Percentiles rank a stretch among this genome's conserved stretches.
Conservation (phyloP, 2,113 vertebrate species). For the Opisthocomus hoazin region DNA sequence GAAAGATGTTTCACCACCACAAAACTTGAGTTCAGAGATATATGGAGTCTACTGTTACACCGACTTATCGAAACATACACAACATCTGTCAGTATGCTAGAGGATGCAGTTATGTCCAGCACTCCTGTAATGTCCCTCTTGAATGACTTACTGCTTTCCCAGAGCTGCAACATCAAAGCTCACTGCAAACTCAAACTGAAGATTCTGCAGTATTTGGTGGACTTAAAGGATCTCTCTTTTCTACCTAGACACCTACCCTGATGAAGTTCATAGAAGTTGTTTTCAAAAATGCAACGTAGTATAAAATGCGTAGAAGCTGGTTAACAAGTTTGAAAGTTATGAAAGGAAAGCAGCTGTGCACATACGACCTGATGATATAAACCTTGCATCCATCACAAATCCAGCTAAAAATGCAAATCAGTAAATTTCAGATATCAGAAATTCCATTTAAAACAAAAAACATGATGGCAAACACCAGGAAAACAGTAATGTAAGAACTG, state of each 20-base stretch:
- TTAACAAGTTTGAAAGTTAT: not conserved
- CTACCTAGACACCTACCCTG: fast-evolving
- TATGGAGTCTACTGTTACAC: not conserved
- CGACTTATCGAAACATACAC: not conserved
- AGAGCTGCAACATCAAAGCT: not conserved
- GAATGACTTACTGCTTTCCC: not conserved
- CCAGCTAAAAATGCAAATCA: not conserved
- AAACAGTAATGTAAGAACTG: not conserved
- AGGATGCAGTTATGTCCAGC: not conserved
- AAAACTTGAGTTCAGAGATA: not conserved
- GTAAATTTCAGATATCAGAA: not conserved
- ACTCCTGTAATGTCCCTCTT: not conserved
- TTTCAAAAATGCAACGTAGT: not conserved
- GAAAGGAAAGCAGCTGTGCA: not conserved
- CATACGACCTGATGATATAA: not conserved
- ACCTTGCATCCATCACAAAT: not conserved
- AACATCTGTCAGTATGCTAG: not conserved
- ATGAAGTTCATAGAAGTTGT: not conserved
- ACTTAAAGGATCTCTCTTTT: not conserved
- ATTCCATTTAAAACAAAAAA: not conserved
- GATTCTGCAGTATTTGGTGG: not conserved
- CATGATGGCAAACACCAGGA: not conserved
- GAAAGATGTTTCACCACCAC: not conserved
- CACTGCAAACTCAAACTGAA: not conserved
- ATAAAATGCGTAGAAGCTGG: not conserved